Evolutionary conservation across 2,888 invertebrate genomes (phyloP), one percentile per base, ranked within the genome.

Genomic region (Myathropa florea): DNA sequence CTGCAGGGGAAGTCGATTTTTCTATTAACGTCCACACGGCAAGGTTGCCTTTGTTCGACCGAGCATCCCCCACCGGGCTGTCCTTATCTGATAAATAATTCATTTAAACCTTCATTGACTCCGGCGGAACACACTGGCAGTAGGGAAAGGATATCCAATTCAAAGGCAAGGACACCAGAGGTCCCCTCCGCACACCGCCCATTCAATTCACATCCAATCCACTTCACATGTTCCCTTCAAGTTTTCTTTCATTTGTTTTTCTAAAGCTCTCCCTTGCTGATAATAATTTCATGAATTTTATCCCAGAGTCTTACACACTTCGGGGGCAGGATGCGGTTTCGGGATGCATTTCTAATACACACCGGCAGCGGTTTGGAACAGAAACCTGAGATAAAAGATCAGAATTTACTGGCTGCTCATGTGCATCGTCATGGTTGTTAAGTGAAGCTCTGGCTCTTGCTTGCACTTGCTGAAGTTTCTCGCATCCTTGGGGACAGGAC

Each of bases 1-100:
- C 30, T 33, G 33, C 18, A 6, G 14, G 26, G 26, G 26, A 7
- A 24, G 24, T 18, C 1, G 10, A 28, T 21, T 30, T 23, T 26
- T 46, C 21, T 28, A 26, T 39, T 59, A 65, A 28, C 55, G 57
- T 59, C 57, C 39, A 36, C 57, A 10, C 7, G 26, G 57, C 64
- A 14, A 65, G 14, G 18, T 39, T 57, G 21, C 26, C n/a, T 75
- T 28, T 46, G 28, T 39, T 59, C n/a, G 33, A 59, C 23, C 57
- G 59, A 26, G 7, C 23, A 14, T 57, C 7, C 10, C 28, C 39
- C 10, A 55, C 33, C 24, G 18, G 55, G 53, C 63, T 24, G 24
- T 55, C 30, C 39, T 63, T 63, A 33, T 73, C 46, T 65, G 36
- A 75, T 65, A 39, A 75, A 59, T 75, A 59, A 75, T 75, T 65